Conservation (phyloP, 1,140 invertebrate species). For the Drosophila neocordata region DNA sequence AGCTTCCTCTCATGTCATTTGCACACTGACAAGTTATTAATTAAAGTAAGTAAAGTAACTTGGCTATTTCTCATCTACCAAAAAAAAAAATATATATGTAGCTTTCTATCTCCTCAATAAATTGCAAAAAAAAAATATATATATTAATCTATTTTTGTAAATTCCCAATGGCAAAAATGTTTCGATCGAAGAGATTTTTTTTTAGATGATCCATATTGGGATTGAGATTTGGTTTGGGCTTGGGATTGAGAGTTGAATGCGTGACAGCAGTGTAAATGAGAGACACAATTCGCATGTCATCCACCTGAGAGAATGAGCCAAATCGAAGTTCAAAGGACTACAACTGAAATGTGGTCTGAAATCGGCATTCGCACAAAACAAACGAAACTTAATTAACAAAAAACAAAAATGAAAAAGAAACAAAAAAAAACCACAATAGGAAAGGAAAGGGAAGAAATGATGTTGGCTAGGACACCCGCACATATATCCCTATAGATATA, state of each 20-base stretch:
- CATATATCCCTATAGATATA: neutral
- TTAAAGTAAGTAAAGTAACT: slow-evolving; percentile 62
- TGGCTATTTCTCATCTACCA: slow-evolving; percentile 18
- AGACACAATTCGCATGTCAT: slow-evolving; percentile 8
- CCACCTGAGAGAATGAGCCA: slow-evolving; percentile 31
- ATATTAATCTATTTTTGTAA: slow-evolving; percentile 35
- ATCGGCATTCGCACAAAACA: slow-evolving; percentile 48
- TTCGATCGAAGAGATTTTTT: neutral
- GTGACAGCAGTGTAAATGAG: neutral
- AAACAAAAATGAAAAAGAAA: neutral
- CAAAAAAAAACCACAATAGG: too few species aligned
- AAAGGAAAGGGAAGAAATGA: slow-evolving; percentile 12
- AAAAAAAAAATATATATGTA: too few species aligned
- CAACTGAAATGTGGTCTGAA: slow-evolving; percentile 50
- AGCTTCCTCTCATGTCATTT: slow-evolving; percentile 75
- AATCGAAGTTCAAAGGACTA: slow-evolving; percentile 50
- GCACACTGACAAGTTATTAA: slow-evolving; percentile 81
- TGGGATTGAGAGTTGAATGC: neutral
- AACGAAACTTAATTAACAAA: slow-evolving; percentile 67
- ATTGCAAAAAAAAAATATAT: slow-evolving; percentile 2
- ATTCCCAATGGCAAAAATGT: neutral
- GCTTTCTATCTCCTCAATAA: slow-evolving; percentile 7
- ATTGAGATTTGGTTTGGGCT: neutral
- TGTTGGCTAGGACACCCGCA: slow-evolving; percentile 9
- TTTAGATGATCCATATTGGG: neutral